These are phyloP conservation scores for Cirrhinus molitorella DNA, from an alignment of 2,797 vertebrate species.

Conservation along the genomic window DNA sequence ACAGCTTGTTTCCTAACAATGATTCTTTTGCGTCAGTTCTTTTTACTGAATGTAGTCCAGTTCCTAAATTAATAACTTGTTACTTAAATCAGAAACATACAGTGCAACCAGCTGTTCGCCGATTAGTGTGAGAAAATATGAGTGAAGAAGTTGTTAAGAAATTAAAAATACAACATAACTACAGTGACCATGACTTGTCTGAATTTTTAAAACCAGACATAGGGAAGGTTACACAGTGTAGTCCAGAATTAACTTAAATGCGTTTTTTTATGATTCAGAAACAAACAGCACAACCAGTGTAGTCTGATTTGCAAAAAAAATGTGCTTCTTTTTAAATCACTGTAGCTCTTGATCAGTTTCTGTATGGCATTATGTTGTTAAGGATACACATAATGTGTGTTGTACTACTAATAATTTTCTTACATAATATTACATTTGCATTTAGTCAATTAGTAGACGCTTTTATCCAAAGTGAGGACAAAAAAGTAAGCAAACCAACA, in stretches of 20 bases:
- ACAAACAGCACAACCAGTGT: background rate
- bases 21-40: background rate
- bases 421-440: no score
- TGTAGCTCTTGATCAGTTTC: no score
- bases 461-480: no score
- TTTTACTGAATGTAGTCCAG: background rate
- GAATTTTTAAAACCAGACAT: background rate
- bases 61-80: background rate
- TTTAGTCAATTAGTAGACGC: no score
- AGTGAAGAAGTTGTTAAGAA: no score
- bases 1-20: background rate
- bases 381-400: background rate
- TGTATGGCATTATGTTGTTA: background rate
- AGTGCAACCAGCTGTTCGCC: background rate
- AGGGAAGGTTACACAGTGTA: background rate
- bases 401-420: no score
- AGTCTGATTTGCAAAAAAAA: background rate
- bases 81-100: background rate
- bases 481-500: no score
- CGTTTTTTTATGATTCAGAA: background rate
- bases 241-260: no score
- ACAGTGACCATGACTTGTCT: background rate
- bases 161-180: no score
- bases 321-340: no score
- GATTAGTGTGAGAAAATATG: background rate